Base-by-base conservation (phyloP, 2,888 invertebrate species). In the Sarcophaga caerulescens region DNA sequence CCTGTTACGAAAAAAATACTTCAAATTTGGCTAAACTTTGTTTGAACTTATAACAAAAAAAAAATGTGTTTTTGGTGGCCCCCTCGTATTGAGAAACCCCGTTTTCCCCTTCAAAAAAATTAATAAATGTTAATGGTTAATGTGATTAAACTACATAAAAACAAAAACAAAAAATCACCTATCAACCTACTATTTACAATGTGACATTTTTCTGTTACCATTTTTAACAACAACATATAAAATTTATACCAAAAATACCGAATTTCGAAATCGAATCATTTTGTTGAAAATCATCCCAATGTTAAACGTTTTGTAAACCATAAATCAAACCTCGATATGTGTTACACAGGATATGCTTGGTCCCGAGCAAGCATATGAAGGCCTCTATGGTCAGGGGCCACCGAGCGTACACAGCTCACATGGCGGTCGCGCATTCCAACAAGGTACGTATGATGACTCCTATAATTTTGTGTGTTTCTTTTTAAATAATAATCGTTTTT, bases 331-430 rank as follows among this genome's bases (percentile, higher is more conserved):
- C 45, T 81, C 85, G 81, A 57, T 76, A 81, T 84, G 71, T 52
- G 52, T 52, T 77, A 81, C 77, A 90, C 91, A 93, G 93, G 93
- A 93, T 92, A 93, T 93, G 93, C 93, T 95, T 97, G 97, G 98
- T 92, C 96, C 97, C 91, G 98, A 98, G 93, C 98, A 98, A 94
- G 96, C 97, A 92, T 98, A 97, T 94, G 98, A 98, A 93, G 97
- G 97, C 93, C 96, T 98, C 95, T 98, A 98, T 94, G 96, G 96
- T 92, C 98, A 98, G 93, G 96, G 98, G 93, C 97, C 97, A 90
- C 97, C 97, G 90, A 96, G 96, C 93, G 96, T 96, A 92, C 96
- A 96, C 94, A 96, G 96, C 94, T 96, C 96, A 92, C 96, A 96
- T 90, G 95, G 96, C 91, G 95, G 96, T 91, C 95, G 96, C 92